Evolutionary conservation across 2,888 invertebrate genomes (phyloP), one percentile per base, ranked within the genome.

Genomic region (Hypena proboscidalis): DNA sequence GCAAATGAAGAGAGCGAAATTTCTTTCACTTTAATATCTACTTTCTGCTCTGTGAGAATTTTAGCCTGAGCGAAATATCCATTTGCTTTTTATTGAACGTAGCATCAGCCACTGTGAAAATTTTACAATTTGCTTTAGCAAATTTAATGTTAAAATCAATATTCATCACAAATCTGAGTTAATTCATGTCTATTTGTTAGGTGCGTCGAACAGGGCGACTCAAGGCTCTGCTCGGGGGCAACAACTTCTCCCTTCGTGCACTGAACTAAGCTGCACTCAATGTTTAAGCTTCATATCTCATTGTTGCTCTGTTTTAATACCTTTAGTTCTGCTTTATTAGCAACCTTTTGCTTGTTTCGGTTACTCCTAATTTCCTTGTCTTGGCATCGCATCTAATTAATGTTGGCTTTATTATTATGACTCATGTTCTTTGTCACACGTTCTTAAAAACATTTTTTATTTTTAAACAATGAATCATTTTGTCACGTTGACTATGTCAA

Each of bases 171-270:
- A 41, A 41, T 35, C 19, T 53, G 47, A 53, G 57, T 36, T 52
- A 51, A 45, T 47, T 44, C 45, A 51, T 48, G 38, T 58, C 57
- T 63, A 58, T 68, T 64, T 65, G 61, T 61, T 59, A 68, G 64
- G 60, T 54, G 62, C 46, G 58, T 50, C 57, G 64, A 65, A 58
- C 59, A 70, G 72, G 70, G 72, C 70, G 67, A 61, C 73, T 77
- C 77, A 79, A 80, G 81, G 80, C 74, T 77, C 58, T 54, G 56
- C 60, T 58, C 66, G 77, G 77, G 81, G 81, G 81, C 82, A 83
- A 83, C 81, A 83, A 82, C 81, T 74, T 76, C 77, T 78, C 75
- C 78, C 73, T 79, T 74, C 80, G 82, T 80, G 74, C 82, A 77
- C 74, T 77, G 81, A 83, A 81, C 83, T 70, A 74, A 74, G 70